Percentiles rank a stretch among this genome's conserved stretches.
Conservation (phyloP, 2,797 vertebrate genomes). For the Leucoraja ocellata region DNA sequence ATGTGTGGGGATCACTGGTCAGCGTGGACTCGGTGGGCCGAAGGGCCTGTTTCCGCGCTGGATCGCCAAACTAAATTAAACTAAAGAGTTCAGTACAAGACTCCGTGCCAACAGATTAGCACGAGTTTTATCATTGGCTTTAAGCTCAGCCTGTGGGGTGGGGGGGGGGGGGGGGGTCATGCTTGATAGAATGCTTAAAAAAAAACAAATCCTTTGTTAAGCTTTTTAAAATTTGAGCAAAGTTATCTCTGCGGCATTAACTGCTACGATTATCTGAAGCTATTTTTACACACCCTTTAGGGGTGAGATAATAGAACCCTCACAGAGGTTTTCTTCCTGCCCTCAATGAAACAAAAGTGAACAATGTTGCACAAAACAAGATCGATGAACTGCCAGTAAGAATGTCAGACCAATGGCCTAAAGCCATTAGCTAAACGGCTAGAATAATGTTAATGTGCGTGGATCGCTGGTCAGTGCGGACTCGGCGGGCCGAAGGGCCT, state of each 20-base stretch:
- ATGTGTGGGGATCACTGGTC: no score
- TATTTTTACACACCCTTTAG: conserved; percentile 1
- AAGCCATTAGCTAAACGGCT: background rate
- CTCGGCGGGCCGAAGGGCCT: no score
- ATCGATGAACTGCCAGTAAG: background rate
- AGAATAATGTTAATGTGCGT: no score
- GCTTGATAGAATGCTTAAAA: conserved; percentile 1
- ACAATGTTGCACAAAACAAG: background rate
- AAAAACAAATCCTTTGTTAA: background rate
- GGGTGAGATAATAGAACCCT: background rate
- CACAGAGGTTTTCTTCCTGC: no score
- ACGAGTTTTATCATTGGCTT: background rate
- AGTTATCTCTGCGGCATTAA: conserved; percentile 21
- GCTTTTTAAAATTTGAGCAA: background rate
- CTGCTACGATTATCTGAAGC: conserved; percentile 5
- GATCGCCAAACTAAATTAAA: no score
- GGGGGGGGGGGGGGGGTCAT: no score
- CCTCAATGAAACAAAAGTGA: background rate
- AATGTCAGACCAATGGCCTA: background rate
- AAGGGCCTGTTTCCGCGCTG: no score
- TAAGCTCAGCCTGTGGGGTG: background rate
- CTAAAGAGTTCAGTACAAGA: background rate
- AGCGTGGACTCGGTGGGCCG: no score
- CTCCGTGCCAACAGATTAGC: conserved; percentile 17
- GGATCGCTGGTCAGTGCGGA: no score